Conservation (phyloP, 2,888 invertebrate genomes). For the Dicranocentrus wangi region DNA sequence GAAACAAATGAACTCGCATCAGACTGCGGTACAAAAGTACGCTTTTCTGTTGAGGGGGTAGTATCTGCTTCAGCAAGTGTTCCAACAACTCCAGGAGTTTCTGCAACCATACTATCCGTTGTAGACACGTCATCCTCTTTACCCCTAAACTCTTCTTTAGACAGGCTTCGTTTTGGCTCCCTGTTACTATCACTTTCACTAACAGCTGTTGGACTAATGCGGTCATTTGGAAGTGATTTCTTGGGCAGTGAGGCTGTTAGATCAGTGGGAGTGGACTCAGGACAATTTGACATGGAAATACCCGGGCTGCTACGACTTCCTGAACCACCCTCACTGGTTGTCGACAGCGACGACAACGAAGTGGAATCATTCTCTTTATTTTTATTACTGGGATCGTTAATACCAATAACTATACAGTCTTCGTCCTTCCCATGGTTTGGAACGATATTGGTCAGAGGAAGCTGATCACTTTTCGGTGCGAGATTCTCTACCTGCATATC, state of each 20-base stretch:
- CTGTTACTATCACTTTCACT: constrained; percentile 52
- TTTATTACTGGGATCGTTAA: constrained; percentile 50
- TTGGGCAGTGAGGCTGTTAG: too few species aligned
- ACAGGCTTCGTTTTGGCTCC: constrained; percentile 35
- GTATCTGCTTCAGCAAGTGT: constrained; percentile 21
- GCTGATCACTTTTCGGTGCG: constrained; percentile 35
- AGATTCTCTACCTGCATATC: constrained; percentile 59
- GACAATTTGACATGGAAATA: constrained; percentile 7
- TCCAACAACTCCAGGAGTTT: constrained; percentile 10
- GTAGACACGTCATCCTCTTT: constrained; percentile 9
- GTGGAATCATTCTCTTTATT: constrained; percentile 54
- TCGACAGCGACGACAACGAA: constrained; percentile 53
- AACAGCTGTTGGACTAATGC: constrained; percentile 29
- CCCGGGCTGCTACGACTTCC: constrained; percentile 54
- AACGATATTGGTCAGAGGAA: constrained; percentile 12
- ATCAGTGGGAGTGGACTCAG: constrained; percentile 1
- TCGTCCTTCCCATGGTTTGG: constrained; percentile 53
- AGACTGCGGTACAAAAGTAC: constrained; percentile 31
- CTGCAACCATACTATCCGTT: constrained; percentile 6
- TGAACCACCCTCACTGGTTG: constrained; percentile 47
- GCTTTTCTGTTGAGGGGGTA: constrained; percentile 6
- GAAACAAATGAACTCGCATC: constrained; percentile 35
- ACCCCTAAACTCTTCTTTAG: constrained; percentile 5
- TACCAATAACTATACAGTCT: constrained; percentile 60
- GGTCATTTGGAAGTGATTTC: constrained; percentile 32